Evolutionary conservation across 2,888 invertebrate genomes (phyloP), one percentile per base, ranked within the genome.

Genomic region (Drosophila birchii): DNA sequence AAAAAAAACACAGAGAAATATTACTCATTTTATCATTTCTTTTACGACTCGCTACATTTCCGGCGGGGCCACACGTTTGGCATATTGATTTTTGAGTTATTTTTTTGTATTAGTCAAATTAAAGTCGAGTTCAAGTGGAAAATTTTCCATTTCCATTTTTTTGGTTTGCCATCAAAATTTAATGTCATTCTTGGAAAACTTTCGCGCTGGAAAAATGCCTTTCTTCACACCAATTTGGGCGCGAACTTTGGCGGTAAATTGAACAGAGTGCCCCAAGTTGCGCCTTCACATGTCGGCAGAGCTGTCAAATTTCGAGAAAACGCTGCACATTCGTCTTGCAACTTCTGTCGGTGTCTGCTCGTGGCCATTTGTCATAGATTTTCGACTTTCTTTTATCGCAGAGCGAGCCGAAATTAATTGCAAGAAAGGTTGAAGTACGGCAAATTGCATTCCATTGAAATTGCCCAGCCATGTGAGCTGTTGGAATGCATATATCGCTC

Each of bases 401-500:
- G 34, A 36, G 36, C 39, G 20, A 32, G 43, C 26, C 43, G 23
- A 66, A 70, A 49, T 71, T 68, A 68, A 68, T 68, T 68, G 59
- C 59, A 34, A 41, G 26, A 39, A 61, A 59, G 68, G 34, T 34
- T 47, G 57, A 70, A 45, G 70, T 47, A 43, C 67, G 41, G 43
- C 70, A 73, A 70, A 70, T 70, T 70, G 69, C 69, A 70, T 73
- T 54, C 74, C 70, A 62, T 53, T 73, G 47, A 43, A 41, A 49
- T 41, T 64, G 59, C 53, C 38, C 34, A 51, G 62, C 47, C 56
- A 56, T 23, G 64, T 66, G 68, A 36, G 45, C 44, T 29, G 59
- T 20, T 49, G 49, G 32, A 51, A 79, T 56, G 66, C 69, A 60
- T 58, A 60, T 72, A 76, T 76, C 62, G 81, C 72, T 72, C 87